Base-by-base conservation (phyloP, 1,140 invertebrate species). In the Hycleus phaleratus region DNA sequence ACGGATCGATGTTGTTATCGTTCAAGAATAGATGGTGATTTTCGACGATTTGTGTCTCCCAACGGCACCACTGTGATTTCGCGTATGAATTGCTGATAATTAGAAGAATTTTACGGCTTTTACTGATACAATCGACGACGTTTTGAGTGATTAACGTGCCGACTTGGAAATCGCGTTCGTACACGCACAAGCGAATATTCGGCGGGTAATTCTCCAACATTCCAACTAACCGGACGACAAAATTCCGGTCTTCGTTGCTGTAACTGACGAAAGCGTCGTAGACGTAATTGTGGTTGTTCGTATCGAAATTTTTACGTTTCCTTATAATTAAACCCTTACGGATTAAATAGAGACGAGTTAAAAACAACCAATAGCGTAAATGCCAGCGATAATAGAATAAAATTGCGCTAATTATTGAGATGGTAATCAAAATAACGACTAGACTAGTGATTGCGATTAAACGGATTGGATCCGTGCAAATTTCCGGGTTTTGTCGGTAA, bases 231-330 rank as follows among this genome's bases (percentile, higher is more conserved):
- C 78, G 70, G 1, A 79, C 64, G 3, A 85, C 79, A 67, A 83
- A 85, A 39, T 78, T 73, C 56, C 78, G 72, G 60, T 86, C 83
- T 60, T 83, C 78, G 50, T 75, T 79, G 60, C 81, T 82, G 65
- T 86, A 86, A 0, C 82, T 84, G 3, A 86, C 77, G 64, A 85
- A 86, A 2, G 83, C 83, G 61, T 86, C 85, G 63, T 81, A 86
- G 48, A 74, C 73, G 51, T 78, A 82, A 24, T 69, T 64, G 2
- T 60, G 71, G 4, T 62, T 59, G 10, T 51, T 63, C 43, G 38
- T 49, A 4, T 24, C 42, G 2, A 4, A 46, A 39, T 49, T 60
- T n/a, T 49, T 48, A 47, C 65, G 71, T n/a, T 50, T 71, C 3
- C 4, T 42, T 6, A n/a, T 42, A 39, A 75, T 69, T 45, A 75